Base-by-base conservation (phyloP, 2,888 invertebrate species). In the Aspidapion aeneum region DNA sequence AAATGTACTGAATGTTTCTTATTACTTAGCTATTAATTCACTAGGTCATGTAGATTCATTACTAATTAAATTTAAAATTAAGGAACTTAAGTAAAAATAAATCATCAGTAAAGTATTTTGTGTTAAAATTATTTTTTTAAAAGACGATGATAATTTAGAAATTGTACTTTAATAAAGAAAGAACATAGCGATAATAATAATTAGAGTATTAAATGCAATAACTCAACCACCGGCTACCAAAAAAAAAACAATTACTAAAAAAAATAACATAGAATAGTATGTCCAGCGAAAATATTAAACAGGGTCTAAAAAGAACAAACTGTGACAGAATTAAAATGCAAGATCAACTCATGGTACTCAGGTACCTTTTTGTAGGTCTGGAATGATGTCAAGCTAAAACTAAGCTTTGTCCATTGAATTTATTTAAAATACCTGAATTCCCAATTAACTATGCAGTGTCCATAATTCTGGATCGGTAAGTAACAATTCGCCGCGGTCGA, bases 331-430 rank as follows among this genome's bases (percentile, higher is more conserved):
- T 18, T 67, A 67, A 64, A 57, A 54, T 60, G 18, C 62, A 62
- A 22, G 67, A 79, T 63, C 79, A 79, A 65, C 69, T 79, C 16
- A 69, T 80, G 65, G 80, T 81, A 12, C 82, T 83, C 1, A 81
- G 84, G 63, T 74, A 84, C 21, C 83, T 84, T 70, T 82, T 82
- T 66, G 81, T 84, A 58, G 82, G 84, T n/a, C 73, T 84, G 19
- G 83, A 84, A 71, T 72, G 84, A 61, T 75, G 82, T 18, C 75
- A 82, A 55, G 80, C 82, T 1, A 78, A 80, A 69, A 77, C 81
- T 3, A 77, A 76, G 64, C 68, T 74, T 2, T 70, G 73, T 48
- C n/a, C n/a, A n/a, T n/a, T n/a, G n/a, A n/a, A n/a, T n/a, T n/a
- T n/a, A n/a, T n/a, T n/a, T n/a, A n/a, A n/a, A n/a, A n/a, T n/a